These are phyloP conservation scores for Carassius auratus DNA, from an alignment of 2,113 vertebrate genomes.

Conservation along the genomic window DNA sequence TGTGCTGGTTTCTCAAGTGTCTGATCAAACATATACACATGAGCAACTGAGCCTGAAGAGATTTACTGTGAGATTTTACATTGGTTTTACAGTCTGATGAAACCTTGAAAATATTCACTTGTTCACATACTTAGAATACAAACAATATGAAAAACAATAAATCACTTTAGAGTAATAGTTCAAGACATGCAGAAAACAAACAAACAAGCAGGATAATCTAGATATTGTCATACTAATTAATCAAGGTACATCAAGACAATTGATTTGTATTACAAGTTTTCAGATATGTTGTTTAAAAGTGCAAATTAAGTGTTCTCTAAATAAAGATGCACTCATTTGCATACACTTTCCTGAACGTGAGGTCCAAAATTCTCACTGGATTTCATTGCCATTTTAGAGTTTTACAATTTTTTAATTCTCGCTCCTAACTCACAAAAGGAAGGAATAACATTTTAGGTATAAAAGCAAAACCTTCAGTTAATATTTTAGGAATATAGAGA, in stretches of 20 bases:
- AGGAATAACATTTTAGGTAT: no score
- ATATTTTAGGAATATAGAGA: no score
- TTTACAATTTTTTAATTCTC: no score
- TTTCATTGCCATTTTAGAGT: no score
- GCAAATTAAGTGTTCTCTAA: neutral
- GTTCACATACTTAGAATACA: no score
- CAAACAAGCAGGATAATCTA: neutral
- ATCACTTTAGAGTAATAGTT: no score
- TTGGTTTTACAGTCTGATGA: no score
- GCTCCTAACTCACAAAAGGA: neutral
- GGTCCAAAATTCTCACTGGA: no score
- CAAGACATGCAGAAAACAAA: neutral
- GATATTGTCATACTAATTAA: neutral
- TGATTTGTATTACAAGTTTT: neutral
- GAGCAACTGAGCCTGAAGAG: no score
- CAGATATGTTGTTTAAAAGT: neutral
- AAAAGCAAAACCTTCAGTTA: neutral
- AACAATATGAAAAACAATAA: no score
- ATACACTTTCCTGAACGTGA: neutral
- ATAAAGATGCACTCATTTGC: neutral
- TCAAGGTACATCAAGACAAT: neutral
- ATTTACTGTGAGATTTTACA: no score
- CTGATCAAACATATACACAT: neutral
- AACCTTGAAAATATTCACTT: no score
- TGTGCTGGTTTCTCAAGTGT: neutral